These are phyloP conservation scores for Calephelis perditalis DNA, from an alignment of 2,888 invertebrate genomes.

Conservation along the genomic window DNA sequence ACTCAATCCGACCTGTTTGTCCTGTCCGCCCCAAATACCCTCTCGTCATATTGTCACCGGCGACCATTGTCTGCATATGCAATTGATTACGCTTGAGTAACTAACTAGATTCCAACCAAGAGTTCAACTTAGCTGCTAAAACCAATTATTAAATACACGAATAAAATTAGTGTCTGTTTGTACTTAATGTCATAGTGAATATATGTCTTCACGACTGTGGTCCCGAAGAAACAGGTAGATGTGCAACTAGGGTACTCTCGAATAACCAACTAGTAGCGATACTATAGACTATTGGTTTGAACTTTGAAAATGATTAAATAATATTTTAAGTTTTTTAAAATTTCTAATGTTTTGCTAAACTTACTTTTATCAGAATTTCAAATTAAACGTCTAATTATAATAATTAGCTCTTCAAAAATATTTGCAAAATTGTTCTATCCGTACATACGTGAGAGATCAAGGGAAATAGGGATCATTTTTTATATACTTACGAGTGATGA, in stretches of 20 bases:
- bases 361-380: too few species aligned
- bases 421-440: too few species aligned
- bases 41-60: slow-evolving; percentile 7
- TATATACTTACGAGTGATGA: too few species aligned
- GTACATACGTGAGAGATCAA: too few species aligned
- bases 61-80: slow-evolving; percentile 5
- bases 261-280: background rate
- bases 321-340: too few species aligned
- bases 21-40: slow-evolving; percentile 10
- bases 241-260: background rate
- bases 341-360: too few species aligned
- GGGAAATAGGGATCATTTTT: too few species aligned
- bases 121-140: background rate
- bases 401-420: too few species aligned
- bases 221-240: background rate
- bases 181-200: background rate
- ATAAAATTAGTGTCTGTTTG: too few species aligned
- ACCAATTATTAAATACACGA: background rate
- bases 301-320: too few species aligned
- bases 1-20: slow-evolving; percentile 9
- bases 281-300: too few species aligned
- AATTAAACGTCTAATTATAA: too few species aligned
- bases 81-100: slow-evolving; percentile 9
- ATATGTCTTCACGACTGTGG: background rate
- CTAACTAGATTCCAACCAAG: slow-evolving; percentile 4